Percentiles rank a stretch among this genome's conserved stretches.
Evolutionary conservation across 2,113 vertebrate species (phyloP).

Genomic region (Trematomus loennbergii): DNA sequence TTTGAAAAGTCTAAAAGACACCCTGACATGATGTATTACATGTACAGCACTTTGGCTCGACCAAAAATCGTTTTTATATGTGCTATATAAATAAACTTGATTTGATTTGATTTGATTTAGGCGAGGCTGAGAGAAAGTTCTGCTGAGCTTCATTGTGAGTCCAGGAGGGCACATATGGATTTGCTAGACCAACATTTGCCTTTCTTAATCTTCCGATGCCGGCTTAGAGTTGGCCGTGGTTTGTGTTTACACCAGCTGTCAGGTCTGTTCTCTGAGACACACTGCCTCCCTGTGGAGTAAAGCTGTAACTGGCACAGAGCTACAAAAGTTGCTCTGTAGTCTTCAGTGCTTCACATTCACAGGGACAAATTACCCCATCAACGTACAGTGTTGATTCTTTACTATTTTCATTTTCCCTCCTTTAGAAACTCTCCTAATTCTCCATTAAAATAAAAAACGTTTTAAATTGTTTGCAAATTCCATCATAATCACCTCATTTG

Average conservation of each 20-base stretch:
- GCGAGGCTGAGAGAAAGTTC: slow-evolving; percentile 7
- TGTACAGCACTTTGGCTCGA: too few species aligned
- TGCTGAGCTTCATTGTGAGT: slow-evolving; percentile 1
- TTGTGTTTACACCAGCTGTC: slow-evolving; percentile 51
- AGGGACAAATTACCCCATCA: neutral
- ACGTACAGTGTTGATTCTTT: neutral
- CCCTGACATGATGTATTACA: neutral
- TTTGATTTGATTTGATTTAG: too few species aligned
- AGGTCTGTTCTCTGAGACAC: slow-evolving; percentile 40
- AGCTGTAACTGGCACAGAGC: slow-evolving; percentile 6
- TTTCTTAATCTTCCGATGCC: slow-evolving; percentile 27
- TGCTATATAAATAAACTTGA: too few species aligned
- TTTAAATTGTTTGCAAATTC: too few species aligned
- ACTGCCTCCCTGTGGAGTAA: slow-evolving; percentile 63
- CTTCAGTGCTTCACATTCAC: neutral
- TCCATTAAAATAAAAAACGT: too few species aligned
- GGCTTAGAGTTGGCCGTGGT: slow-evolving; percentile 33
- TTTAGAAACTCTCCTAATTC: too few species aligned
- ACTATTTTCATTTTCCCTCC: too few species aligned
- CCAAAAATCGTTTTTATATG: too few species aligned
- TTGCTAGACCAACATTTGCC: slow-evolving; percentile 15
- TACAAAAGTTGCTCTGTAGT: neutral
- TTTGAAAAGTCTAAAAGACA: neutral
- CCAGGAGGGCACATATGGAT: slow-evolving; percentile 16
- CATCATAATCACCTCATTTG: too few species aligned